These are phyloP conservation scores for Eulithis testata DNA, from an alignment of 2,888 invertebrate species.

Conservation along the genomic window DNA sequence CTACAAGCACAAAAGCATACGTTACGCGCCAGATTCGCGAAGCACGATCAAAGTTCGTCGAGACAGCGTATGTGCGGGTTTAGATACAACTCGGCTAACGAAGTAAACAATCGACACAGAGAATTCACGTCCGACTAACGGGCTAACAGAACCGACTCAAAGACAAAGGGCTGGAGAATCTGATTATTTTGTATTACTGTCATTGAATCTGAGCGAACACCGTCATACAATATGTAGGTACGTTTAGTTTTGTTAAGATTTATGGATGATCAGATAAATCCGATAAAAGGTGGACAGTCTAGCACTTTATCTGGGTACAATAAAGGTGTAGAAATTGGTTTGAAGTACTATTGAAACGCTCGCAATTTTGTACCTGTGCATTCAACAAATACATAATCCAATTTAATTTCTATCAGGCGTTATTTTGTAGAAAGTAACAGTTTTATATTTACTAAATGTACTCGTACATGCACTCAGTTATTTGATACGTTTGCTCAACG, in stretches of 20 bases:
- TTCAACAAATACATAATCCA: neutral
- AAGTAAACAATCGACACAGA: constrained; percentile 80
- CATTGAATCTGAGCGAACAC: constrained; percentile 59
- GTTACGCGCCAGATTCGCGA: constrained; percentile 16
- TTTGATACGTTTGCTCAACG: constrained; percentile 29
- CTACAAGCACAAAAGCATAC: neutral
- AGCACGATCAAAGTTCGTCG: constrained; percentile 65
- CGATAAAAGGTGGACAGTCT: neutral
- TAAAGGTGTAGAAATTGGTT: neutral
- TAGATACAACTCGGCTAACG: constrained; percentile 73
- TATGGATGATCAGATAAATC: constrained; percentile 20
- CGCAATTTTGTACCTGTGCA: too few species aligned
- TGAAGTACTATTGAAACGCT: neutral
- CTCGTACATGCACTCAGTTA: constrained; percentile 19
- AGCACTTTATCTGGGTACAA: constrained; percentile 6
- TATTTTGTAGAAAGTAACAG: too few species aligned
- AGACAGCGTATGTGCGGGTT: constrained; percentile 62
- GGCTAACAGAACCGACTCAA: constrained; percentile 60
- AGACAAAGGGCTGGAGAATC: constrained; percentile 75
- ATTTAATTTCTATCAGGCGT: too few species aligned
- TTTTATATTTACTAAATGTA: constrained; percentile 9
- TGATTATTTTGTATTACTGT: constrained; percentile 69
- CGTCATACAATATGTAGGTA: constrained; percentile 40
- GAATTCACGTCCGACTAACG: constrained; percentile 66
- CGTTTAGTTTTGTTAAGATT: constrained; percentile 30